A percentile compares a stretch with the other conserved stretches of the same genome.
Evolutionary conservation across 2,113 vertebrate species (phyloP).

Genomic region (Prunella himalayana): DNA sequence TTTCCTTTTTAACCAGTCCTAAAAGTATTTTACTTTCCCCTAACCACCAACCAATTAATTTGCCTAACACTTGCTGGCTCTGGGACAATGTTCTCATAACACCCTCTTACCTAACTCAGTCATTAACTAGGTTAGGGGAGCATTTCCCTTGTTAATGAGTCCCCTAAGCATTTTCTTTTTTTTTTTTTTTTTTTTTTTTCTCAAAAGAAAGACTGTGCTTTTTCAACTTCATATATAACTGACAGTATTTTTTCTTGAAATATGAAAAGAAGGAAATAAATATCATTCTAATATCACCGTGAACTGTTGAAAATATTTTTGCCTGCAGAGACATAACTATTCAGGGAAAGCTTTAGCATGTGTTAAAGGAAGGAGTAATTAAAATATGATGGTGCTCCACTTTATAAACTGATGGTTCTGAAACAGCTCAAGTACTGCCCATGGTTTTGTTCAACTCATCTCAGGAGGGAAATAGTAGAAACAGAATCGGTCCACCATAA

Average conservation of each 20-base stretch:
- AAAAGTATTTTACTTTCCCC: slow-evolving; percentile 31
- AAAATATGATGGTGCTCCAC: background rate
- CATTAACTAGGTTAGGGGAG: slow-evolving; percentile 55
- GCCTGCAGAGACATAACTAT: background rate
- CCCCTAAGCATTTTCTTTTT: slow-evolving; percentile 16
- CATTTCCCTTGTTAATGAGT: slow-evolving; percentile 34
- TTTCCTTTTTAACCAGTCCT: slow-evolving; percentile 12
- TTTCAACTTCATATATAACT: background rate
- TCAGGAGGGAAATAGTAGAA: background rate
- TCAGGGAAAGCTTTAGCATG: background rate
- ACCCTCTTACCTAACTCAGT: slow-evolving; percentile 12
- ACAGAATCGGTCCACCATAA: background rate
- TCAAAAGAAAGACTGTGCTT: background rate
- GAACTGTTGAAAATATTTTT: background rate
- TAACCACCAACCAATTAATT: slow-evolving; percentile 60
- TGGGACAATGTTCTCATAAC: slow-evolving; percentile 19
- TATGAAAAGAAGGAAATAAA: background rate
- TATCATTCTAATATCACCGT: background rate
- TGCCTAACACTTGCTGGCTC: background rate
- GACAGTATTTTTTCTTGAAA: background rate
- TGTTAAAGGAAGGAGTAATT: background rate
- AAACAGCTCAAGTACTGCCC: background rate
- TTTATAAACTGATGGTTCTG: background rate
- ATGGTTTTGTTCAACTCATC: background rate
- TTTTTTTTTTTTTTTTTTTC: background rate